Base-by-base conservation (phyloP, 2,888 invertebrate species). In the Scaptodrosophila latifasciaeformis region DNA sequence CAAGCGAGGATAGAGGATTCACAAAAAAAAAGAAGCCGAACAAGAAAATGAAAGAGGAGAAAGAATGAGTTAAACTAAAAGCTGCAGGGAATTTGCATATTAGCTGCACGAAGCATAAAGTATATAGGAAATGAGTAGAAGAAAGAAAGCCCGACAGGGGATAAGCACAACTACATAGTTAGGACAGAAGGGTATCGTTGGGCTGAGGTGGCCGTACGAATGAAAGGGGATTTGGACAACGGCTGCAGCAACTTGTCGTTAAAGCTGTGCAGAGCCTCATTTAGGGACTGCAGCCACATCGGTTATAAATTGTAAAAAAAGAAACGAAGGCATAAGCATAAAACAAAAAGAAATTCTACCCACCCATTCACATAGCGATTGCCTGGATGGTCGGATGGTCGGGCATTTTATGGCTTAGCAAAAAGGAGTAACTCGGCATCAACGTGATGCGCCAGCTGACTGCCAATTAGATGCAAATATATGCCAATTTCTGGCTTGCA, bases 381-480 rank as follows among this genome's bases (percentile, higher is more conserved):
- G n/a, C n/a, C n/a, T n/a, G n/a, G n/a, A n/a, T n/a, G n/a, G n/a
- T n/a, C n/a, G n/a, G n/a, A n/a, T n/a, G n/a, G n/a, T n/a, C n/a
- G n/a, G n/a, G n/a, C n/a, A n/a, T n/a, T n/a, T n/a, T n/a, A n/a
- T n/a, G n/a, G n/a, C n/a, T n/a, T n/a, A 43, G 40, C 50, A 63
- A 69, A 64, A 17, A 37, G 10, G 24, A 24, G n/a, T n/a, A n/a
- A n/a, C n/a, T n/a, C n/a, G n/a, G n/a, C n/a, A n/a, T n/a, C n/a
- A n/a, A 55, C 61, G 40, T 60, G 57, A 51, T 60, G 54, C 62
- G 57, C 48, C 34, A 61, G 71, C 65, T 68, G 74, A 52, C 60
- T 62, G 62, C 67, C 77, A 75, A 79, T 79, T 79, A 79, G 64
- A 79, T 79, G 75, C 70, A 75, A 79, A 79, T 75, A 60, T 72